Evolutionary conservation across 2,888 invertebrate genomes (phyloP).

Genomic region (Acronicta alni): DNA sequence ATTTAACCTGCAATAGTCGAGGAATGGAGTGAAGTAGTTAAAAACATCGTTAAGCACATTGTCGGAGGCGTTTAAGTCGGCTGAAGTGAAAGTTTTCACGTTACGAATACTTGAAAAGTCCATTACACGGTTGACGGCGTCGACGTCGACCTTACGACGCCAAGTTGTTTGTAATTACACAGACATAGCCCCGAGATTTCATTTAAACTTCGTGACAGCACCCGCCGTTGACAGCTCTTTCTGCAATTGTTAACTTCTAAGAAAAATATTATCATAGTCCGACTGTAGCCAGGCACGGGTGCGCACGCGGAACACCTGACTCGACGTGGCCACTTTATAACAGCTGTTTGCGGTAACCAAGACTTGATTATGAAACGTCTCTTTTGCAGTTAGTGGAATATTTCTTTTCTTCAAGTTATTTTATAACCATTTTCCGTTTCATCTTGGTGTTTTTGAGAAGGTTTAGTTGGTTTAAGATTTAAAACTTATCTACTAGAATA

Average conservation of each 20-base stretch:
- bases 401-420: conserved; percentile 18
- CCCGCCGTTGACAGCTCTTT: conserved; percentile 74
- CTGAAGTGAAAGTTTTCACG: conserved; percentile 85
- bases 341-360: conserved; percentile 28
- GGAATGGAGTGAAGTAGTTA: conserved; percentile 82
- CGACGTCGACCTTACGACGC: conserved; percentile 77
- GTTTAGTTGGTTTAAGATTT: not conserved
- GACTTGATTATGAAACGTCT: conserved; percentile 23
- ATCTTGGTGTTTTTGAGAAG: not conserved
- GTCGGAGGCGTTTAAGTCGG: conserved; percentile 82
- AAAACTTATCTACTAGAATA: not conserved
- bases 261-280: conserved; percentile 67
- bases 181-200: conserved; percentile 83
- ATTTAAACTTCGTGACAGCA: conserved; percentile 84
- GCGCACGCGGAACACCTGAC: conserved; percentile 29
- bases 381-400: conserved; percentile 16
- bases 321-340: conserved; percentile 34
- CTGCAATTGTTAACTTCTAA: conserved; percentile 73
- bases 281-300: conserved; percentile 13
- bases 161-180: conserved; percentile 85
- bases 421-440: not conserved
- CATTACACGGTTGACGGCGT: conserved; percentile 85
- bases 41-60: conserved; percentile 87
- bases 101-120: conserved; percentile 88
- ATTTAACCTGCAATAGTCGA: conserved; percentile 79